These are phyloP conservation scores for Cyclophora punctaria DNA, from an alignment of 2,888 invertebrate species.

Conservation along the genomic window DNA sequence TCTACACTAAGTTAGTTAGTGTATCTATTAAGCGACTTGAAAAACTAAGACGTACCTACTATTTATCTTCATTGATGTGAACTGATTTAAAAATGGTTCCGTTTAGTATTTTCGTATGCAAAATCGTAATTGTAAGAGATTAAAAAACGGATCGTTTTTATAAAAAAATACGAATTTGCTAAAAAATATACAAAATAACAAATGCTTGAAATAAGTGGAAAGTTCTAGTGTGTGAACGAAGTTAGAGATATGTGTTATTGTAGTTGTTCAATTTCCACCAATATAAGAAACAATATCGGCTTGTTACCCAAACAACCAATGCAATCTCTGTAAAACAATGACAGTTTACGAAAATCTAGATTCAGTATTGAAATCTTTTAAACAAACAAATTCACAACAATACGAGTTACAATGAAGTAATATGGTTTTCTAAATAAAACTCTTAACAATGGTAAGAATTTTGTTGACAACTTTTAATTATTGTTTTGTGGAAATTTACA, in stretches of 20 bases:
- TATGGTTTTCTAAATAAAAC: constrained; percentile 55
- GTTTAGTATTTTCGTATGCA: too few relatives aligned
- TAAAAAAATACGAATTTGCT: too few relatives aligned
- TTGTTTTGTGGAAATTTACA: constrained; percentile 8
- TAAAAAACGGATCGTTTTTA: too few relatives aligned
- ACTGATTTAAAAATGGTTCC: too few relatives aligned
- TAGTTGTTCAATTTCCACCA: not conserved
- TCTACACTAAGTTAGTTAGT: too few relatives aligned
- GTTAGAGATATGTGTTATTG: not conserved
- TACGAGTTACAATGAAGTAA: constrained; percentile 35
- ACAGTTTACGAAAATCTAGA: constrained; percentile 42
- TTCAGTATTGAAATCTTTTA: constrained; percentile 47
- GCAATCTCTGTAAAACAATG: constrained; percentile 51
- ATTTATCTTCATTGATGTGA: too few relatives aligned
- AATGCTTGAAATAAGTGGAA: too few relatives aligned
- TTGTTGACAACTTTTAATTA: constrained; percentile 28
- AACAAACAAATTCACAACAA: constrained; percentile 48
- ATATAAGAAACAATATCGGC: constrained; percentile 29
- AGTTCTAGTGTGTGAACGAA: not conserved
- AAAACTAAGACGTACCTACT: too few relatives aligned
- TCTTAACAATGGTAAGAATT: constrained; percentile 38
- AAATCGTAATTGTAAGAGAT: too few relatives aligned
- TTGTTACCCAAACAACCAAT: constrained; percentile 33
- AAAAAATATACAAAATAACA: too few relatives aligned
- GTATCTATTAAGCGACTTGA: too few relatives aligned